phyloP scores from a whole-genome alignment of 2,113 vertebrate genomes.

The Laticauda colubrina region DNA sequence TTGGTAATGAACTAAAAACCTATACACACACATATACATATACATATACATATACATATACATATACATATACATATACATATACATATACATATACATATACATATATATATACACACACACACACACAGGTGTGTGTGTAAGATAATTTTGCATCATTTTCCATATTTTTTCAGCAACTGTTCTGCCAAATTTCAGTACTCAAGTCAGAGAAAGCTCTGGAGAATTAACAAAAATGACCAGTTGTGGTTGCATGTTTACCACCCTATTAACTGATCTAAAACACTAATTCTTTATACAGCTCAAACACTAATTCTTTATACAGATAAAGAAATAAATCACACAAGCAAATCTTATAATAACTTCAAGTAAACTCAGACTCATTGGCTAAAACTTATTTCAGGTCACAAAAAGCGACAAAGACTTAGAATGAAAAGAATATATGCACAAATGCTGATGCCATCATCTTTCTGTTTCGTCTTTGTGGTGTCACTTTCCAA shows the following conservation, averaged over 20 bases:
- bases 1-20: not conserved
- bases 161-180: not conserved
- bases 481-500: not conserved
- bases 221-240: not conserved
- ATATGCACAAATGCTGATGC: not conserved
- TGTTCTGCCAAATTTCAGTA: not conserved
- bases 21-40: not conserved
- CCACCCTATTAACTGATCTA: not conserved
- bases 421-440: not conserved
- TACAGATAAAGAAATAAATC: not conserved
- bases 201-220: not conserved
- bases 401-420: not conserved
- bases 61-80: too few species aligned
- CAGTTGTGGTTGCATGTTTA: not conserved
- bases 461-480: not conserved
- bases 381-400: not conserved
- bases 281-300: not conserved
- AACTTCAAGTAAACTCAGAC: not conserved
- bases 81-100: not conserved
- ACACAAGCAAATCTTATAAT: not conserved
- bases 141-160: not conserved
- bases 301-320: not conserved
- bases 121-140: not conserved
- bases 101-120: not conserved
- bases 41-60: not conserved